phyloP scores from a whole-genome alignment of 2,113 vertebrate genomes.

The Gallinago jamesoni region DNA sequence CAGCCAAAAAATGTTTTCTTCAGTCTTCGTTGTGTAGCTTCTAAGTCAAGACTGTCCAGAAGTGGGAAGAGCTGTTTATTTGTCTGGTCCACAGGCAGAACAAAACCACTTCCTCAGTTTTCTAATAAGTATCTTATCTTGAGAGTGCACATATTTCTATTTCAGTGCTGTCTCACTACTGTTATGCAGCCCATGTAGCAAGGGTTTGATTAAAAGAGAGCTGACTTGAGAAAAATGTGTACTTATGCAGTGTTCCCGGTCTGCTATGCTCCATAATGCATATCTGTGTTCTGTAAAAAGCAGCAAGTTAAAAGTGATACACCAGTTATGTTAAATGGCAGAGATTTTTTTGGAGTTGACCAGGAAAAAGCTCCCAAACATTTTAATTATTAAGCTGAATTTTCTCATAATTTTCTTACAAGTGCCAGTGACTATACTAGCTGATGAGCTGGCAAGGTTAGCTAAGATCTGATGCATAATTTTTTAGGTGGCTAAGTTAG shows the following conservation, averaged over 20 bases:
- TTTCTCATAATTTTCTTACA: neutral
- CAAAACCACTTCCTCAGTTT: slow-evolving; percentile 75
- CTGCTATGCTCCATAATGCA: neutral
- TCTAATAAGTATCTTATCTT: slow-evolving; percentile 69
- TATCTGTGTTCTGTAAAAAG: neutral
- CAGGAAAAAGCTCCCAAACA: neutral
- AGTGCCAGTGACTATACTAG: neutral
- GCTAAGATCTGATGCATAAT: neutral
- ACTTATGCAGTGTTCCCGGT: neutral
- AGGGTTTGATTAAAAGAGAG: neutral
- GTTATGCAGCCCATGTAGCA: neutral
- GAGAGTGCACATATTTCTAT: slow-evolving; percentile 57
- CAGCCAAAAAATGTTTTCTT: neutral
- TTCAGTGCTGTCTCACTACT: slow-evolving; percentile 19
- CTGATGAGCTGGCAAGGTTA: neutral
- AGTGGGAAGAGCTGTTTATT: slow-evolving; percentile 46
- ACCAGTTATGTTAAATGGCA: neutral
- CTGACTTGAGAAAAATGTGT: neutral
- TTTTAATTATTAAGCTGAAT: neutral
- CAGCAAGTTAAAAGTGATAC: neutral
- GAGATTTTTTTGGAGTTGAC: neutral
- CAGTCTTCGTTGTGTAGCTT: neutral
- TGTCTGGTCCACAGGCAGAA: slow-evolving; percentile 45
- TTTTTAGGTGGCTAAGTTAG: neutral
- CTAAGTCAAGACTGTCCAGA: slow-evolving; percentile 30